Evolutionary conservation across 1,140 invertebrate genomes (phyloP).

Genomic region (Drosophila sechellia): DNA sequence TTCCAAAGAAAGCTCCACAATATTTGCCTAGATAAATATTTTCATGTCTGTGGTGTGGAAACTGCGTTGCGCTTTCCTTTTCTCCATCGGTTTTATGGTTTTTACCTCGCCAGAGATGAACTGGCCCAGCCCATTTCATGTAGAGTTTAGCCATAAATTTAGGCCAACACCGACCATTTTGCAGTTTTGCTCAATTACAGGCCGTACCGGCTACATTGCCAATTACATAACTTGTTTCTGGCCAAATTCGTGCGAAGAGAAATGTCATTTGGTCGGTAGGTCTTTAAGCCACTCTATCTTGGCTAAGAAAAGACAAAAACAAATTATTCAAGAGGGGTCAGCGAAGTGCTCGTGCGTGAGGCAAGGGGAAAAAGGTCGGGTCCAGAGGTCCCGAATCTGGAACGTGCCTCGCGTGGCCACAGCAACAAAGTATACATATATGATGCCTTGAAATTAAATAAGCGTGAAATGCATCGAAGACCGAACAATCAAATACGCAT

Average conservation of each 20-base stretch:
- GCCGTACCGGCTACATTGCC: slow-evolving; percentile 19
- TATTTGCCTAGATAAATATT: slow-evolving; percentile 43
- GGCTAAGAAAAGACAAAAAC: slow-evolving; percentile 33
- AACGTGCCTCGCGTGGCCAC: slow-evolving; percentile 50
- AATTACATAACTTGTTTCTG: slow-evolving; percentile 69
- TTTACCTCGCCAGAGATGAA: slow-evolving; percentile 26
- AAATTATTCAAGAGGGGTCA: slow-evolving; percentile 44
- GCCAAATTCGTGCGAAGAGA: slow-evolving; percentile 46
- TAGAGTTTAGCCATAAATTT: slow-evolving; percentile 44
- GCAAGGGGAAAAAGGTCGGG: slow-evolving; percentile 19
- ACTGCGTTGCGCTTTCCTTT: slow-evolving; percentile 62
- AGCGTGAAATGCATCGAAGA: slow-evolving; percentile 42
- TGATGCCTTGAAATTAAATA: slow-evolving; percentile 32
- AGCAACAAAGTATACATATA: slow-evolving; percentile 28
- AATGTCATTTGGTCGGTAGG: slow-evolving; percentile 48
- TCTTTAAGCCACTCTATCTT: slow-evolving; percentile 47
- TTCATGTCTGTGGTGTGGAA: slow-evolving; percentile 46
- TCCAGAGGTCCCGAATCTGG: slow-evolving; percentile 7
- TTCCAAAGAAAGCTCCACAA: neutral
- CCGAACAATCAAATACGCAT: slow-evolving; percentile 40
- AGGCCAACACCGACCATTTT: slow-evolving; percentile 48
- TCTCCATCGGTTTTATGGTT: slow-evolving; percentile 49
- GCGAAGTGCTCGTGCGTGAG: slow-evolving; percentile 31
- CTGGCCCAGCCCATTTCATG: slow-evolving; percentile 39
- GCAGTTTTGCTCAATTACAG: slow-evolving; percentile 40